phyloP scores from a whole-genome alignment of 2,888 invertebrate genomes.

The Gonocerus acuteangulatus region DNA sequence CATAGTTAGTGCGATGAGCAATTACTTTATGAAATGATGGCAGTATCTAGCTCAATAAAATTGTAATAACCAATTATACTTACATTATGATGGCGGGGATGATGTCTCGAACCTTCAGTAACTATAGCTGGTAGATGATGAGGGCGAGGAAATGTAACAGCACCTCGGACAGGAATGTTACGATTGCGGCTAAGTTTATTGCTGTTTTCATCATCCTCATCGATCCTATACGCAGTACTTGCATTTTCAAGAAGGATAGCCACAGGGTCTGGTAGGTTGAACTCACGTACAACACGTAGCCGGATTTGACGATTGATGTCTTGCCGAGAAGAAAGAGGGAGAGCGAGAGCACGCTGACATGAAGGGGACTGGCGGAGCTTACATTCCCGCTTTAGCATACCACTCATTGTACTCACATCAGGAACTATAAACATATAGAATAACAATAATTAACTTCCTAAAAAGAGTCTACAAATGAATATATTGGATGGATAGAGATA shows the following conservation, averaged over 20 bases:
- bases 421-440: slow-evolving; percentile 50
- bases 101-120: slow-evolving; percentile 51
- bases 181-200: slow-evolving; percentile 18
- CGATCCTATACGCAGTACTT: slow-evolving; percentile 45
- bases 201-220: slow-evolving; percentile 40
- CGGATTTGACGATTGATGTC: slow-evolving; percentile 68
- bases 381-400: slow-evolving; percentile 77
- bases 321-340: slow-evolving; percentile 66
- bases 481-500: no score
- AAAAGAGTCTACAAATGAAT: no score
- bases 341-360: slow-evolving; percentile 67
- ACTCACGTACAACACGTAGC: slow-evolving; percentile 84
- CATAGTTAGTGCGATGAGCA: no score
- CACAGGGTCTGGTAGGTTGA: slow-evolving; percentile 83
- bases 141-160: slow-evolving; percentile 31
- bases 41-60: no score
- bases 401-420: slow-evolving; percentile 63
- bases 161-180: slow-evolving; percentile 17
- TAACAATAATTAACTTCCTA: neutral
- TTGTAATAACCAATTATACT: no score
- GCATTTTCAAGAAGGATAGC: slow-evolving; percentile 64
- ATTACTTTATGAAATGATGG: no score
- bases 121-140: slow-evolving; percentile 53
- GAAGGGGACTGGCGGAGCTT: slow-evolving; percentile 72
- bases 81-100: slow-evolving; percentile 43